These are phyloP conservation scores for Patella depressa DNA, from an alignment of 2,888 invertebrate genomes.

Conservation along the genomic window DNA sequence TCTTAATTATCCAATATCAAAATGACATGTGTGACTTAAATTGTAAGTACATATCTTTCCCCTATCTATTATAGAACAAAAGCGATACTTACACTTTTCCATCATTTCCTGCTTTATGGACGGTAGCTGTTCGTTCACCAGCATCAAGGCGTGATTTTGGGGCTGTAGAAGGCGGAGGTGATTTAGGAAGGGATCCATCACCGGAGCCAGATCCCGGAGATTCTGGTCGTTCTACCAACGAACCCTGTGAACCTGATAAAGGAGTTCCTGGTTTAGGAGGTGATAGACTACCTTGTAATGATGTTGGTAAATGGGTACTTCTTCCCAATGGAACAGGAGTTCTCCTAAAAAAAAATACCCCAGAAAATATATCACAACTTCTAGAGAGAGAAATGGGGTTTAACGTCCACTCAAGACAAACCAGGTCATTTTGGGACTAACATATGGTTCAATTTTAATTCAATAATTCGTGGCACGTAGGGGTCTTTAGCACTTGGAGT, in stretches of 20 bases:
- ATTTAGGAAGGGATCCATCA: neutral
- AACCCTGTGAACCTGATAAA: neutral
- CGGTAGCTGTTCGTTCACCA: conserved; percentile 17
- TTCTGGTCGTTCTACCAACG: no score
- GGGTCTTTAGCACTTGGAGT: no score
- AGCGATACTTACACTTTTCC: conserved; percentile 13
- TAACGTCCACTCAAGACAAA: no score
- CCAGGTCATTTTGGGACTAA: no score
- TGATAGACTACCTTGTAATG: neutral
- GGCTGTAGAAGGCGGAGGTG: conserved; percentile 15
- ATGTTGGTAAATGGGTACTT: neutral
- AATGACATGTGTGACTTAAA: no score
- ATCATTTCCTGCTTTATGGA: conserved; percentile 13
- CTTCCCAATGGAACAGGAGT: neutral
- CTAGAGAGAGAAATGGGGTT: no score
- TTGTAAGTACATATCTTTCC: neutral
- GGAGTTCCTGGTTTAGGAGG: conserved; percentile 4
- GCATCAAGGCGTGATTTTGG: neutral
- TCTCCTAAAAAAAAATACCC: neutral
- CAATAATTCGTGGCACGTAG: no score
- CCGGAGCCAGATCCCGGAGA: neutral
- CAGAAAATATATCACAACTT: neutral
- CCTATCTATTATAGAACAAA: neutral
- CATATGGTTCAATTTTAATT: no score
- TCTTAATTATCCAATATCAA: no score